Base-by-base conservation (phyloP, 2,797 vertebrate species). In the Clarias fuscus region DNA sequence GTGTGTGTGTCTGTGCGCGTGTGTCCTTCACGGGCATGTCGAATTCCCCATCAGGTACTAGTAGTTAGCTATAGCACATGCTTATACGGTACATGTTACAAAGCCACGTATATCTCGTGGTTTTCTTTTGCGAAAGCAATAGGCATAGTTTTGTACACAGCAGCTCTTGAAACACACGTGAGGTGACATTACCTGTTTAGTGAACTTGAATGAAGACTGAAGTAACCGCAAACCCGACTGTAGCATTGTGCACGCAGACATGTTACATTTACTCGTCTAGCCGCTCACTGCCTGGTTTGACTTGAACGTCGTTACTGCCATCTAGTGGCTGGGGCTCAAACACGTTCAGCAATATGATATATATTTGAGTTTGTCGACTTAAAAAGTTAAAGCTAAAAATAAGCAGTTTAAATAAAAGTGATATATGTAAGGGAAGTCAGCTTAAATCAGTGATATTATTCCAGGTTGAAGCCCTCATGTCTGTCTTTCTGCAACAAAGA, bases 221-320 rank as follows among this genome's bases (percentile, higher is more conserved):
- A 92, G 40, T 2, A 91, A 59, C 7, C 86, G 82, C 13, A 90
- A 67, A 8, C 96, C 95, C 0, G 92, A 62, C 88, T 90, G 91
- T 84, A 93, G 67, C 86, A 94, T 3, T 70, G 86, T 92, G 83
- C 80, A 88, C 1, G 92, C 91, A 53, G 95, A 94, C 95, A 96
- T 95, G n/a, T 92, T 94, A 3, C 1, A 6, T 53, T 24, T n/a
- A 86, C 76, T 79, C 82, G 20, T 76, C 43, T 33, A 56, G 18
- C 3, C 10, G 64, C 15, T 48, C 43, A 48, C 43, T 22, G 30
- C 24, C 13, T n/a, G 24, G 7, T 30, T 14, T 7, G 37, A 80
- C 33, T 5, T 65, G 30, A 43, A 1, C 24, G 13, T 15, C 2
- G 37, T 87, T 67, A 70, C 53, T 78, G 88, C 91, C 94, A 20